Base-by-base conservation (phyloP, 2,888 invertebrate species). In the Sesamia inferens region DNA sequence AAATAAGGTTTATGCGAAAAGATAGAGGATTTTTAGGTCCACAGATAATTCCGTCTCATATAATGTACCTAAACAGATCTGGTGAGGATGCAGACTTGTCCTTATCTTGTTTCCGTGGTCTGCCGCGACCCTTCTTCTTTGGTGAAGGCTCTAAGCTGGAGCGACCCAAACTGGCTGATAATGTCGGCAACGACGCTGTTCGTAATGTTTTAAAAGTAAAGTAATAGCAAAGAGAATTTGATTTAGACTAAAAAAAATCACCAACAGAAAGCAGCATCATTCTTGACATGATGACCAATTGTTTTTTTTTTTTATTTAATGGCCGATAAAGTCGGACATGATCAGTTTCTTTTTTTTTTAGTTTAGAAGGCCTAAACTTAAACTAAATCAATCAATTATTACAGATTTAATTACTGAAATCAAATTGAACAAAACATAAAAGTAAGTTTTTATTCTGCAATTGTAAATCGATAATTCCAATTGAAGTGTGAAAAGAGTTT, bases 121-220 rank as follows among this genome's bases (percentile, higher is more conserved):
- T 85, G 10, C 96, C 96, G 55, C 96, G 93, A 2, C 95, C 96
- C 57, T 96, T 96, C 88, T 96, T 96, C 88, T 95, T 93, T 0
- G 95, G 94, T 2, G 94, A 92, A 1, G 85, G 74, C 54, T 93
- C 94, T 58, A 90, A 68, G 5, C 88, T 83, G 44, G 91, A 77
- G 2, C 93, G 89, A 31, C 94, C 93, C 76, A 95, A 74, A 76
- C 95, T 95, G 24, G 95, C 95, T 19, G 96, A 95, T 63, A 96
- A 83, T 2, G 96, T 95, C 1, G 96, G 96, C 81, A 96, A 81
- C 0, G 93, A 89, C 6, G 96, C 95, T 95, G 86, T 39, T 72
- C 42, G 61, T 82, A 78, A 82, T 59, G 68, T 78, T 82, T 65
- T 57, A 55, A 82, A 79, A 79, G 63, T 77, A 81, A 79, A 76